phyloP scores from a whole-genome alignment of 1,140 invertebrate species.

The Mycetomoellerius zeteki region DNA sequence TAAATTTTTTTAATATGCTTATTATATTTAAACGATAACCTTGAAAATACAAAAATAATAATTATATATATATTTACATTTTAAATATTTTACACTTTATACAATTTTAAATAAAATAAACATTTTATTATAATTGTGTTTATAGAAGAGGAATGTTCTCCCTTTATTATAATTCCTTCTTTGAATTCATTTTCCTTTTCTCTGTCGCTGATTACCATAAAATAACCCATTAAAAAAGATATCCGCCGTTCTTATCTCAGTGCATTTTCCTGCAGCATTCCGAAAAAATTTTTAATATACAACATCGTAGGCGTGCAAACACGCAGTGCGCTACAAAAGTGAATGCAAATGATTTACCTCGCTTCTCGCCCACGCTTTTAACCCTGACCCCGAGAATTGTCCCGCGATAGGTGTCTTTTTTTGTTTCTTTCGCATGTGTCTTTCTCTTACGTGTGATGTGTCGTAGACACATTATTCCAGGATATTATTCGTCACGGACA shows the following conservation, averaged over 20 bases:
- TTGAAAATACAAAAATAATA: not conserved
- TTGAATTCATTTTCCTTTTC: not conserved
- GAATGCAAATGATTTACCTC: slow-evolving; percentile 74
- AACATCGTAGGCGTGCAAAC: slow-evolving; percentile 69
- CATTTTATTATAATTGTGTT: not conserved
- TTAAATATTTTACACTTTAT: not conserved
- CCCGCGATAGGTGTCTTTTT: slow-evolving; percentile 31
- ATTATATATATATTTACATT: slow-evolving; percentile 8
- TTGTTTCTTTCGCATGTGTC: slow-evolving; percentile 25
- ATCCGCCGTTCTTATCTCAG: slow-evolving; percentile 14
- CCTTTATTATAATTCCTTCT: not conserved
- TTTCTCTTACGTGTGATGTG: not conserved
- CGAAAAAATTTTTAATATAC: slow-evolving; percentile 59
- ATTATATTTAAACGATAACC: not conserved
- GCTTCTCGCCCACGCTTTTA: slow-evolving; percentile 70
- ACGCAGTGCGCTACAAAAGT: slow-evolving; percentile 67
- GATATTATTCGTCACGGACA: slow-evolving; percentile 40
- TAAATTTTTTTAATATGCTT: not conserved
- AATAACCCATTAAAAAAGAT: slow-evolving; percentile 42
- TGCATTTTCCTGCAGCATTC: slow-evolving; percentile 41
- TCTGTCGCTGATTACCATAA: not conserved
- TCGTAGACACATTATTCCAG: not conserved
- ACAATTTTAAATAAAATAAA: not conserved
- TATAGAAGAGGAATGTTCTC: not conserved
- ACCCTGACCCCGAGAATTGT: slow-evolving; percentile 70